phyloP scores from a whole-genome alignment of 2,113 vertebrate genomes.

The Calyptommatus sinebrachiatus region DNA sequence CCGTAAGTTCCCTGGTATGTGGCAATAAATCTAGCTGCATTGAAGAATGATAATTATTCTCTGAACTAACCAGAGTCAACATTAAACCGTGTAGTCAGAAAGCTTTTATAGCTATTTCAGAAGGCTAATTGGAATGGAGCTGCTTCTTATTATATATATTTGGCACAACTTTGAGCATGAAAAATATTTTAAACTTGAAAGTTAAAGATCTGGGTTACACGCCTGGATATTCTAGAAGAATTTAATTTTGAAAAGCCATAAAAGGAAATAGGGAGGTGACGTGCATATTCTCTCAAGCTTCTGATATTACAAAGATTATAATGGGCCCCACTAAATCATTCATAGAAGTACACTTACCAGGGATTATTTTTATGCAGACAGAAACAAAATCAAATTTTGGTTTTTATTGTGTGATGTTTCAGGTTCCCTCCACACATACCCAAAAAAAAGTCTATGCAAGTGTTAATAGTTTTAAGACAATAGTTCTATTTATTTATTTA shows the following conservation, averaged over 20 bases:
- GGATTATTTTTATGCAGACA: not conserved
- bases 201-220: constrained; percentile 10
- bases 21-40: not conserved
- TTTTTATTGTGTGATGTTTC: too few relatives aligned
- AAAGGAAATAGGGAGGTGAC: constrained; percentile 7
- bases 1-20: not conserved
- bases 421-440: too few relatives aligned
- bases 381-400: not conserved
- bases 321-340: not conserved
- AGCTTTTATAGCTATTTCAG: constrained; percentile 19
- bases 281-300: constrained; percentile 20
- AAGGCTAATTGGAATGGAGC: constrained; percentile 9
- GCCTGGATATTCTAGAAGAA: not conserved
- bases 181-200: constrained; percentile 6
- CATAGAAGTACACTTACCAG: not conserved
- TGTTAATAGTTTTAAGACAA: too few relatives aligned
- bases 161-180: not conserved
- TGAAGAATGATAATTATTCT: constrained; percentile 20
- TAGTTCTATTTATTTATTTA: too few relatives aligned
- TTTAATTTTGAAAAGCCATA: not conserved
- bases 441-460: too few relatives aligned
- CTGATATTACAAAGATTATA: not conserved
- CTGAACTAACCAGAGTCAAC: constrained; percentile 4
- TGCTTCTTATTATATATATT: constrained; percentile 7
- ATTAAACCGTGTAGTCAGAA: constrained; percentile 26